Base-by-base conservation (phyloP, 2,888 invertebrate genomes). In the Thymelicus acteon region DNA sequence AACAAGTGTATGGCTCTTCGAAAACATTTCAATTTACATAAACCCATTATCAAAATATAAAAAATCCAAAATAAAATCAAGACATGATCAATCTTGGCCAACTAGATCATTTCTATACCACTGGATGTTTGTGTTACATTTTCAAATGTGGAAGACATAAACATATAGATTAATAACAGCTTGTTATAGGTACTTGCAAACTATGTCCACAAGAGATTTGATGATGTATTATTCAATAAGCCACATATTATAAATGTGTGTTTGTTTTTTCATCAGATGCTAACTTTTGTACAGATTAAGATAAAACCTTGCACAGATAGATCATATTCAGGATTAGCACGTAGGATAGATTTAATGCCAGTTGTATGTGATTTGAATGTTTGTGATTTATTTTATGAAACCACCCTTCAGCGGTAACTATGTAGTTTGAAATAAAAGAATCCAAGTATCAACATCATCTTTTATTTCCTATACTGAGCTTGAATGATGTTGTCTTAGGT, bases 401-500 rank as follows among this genome's bases (percentile, higher is more conserved):
- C 31, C 31, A 31, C 31, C 3, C 31, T 31, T 31, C 31, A 31
- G 31, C 5, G 5, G 31, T 31, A 31, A 31, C 31, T 31, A n/a
- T n/a, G n/a, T n/a, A 3, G 31, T 31, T 31, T 31, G 31, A 31
- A 69, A n/a, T 65, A 73, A 72, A 13, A 66, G 13, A 12, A 66
- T 52, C 47, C 12, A 52, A 60, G n/a, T 40, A 15, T 3, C 6
- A 61, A 66, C 72, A 54, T 77, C 83, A 90, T 82, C 80, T 87
- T 85, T 88, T 90, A 88, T 87, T 90, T 60, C 91, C 91, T 82
- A 96, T 94, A 84, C 95, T 95, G 72, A 97, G 86, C 90, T 96
- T 97, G 83, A 97, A 94, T 89, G 95, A 96, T 69, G 95, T 95
- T 54, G 97, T 97, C 92, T 97, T 98, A 58, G 98, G 98, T 49